A percentile compares a stretch with the other conserved stretches of the same genome.
phyloP scores from a whole-genome alignment of 2,797 vertebrate genomes.

The Spinus olivaceus region DNA sequence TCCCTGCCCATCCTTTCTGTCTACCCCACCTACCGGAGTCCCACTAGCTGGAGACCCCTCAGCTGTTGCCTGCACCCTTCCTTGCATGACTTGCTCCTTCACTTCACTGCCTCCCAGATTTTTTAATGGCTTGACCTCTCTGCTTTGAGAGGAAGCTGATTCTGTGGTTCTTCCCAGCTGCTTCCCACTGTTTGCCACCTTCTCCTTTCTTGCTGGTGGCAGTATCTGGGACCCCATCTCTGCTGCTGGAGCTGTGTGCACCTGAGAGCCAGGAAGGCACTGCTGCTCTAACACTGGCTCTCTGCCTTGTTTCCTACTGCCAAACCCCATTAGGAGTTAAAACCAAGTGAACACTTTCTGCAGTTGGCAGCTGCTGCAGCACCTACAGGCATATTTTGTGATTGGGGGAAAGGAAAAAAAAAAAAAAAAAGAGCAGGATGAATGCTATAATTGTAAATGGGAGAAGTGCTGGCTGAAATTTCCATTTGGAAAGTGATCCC shows the following conservation, averaged over 20 bases:
- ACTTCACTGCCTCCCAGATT: accelerated
- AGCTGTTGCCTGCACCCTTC: neutral
- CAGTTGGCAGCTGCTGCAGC: neutral
- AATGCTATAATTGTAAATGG: conserved; percentile 35
- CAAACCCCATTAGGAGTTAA: neutral
- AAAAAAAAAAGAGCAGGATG: neutral
- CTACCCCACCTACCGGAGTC: neutral
- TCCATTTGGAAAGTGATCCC: neutral
- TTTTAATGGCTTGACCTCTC: neutral
- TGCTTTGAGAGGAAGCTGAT: accelerated
- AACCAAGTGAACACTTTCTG: neutral
- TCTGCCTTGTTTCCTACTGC: neutral
- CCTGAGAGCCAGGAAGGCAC: neutral
- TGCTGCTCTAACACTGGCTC: neutral
- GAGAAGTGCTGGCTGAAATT: conserved; percentile 2
- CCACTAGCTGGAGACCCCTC: neutral
- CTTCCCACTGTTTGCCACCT: neutral
- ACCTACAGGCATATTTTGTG: conserved; percentile 19
- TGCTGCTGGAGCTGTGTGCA: neutral
- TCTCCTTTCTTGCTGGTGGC: neutral
- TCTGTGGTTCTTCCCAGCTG: neutral
- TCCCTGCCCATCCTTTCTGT: neutral
- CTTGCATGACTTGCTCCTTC: neutral
- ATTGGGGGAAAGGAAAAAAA: neutral
- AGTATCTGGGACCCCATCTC: accelerated